Conservation (phyloP, 2,888 invertebrate species). For the Sacculina carcini region DNA sequence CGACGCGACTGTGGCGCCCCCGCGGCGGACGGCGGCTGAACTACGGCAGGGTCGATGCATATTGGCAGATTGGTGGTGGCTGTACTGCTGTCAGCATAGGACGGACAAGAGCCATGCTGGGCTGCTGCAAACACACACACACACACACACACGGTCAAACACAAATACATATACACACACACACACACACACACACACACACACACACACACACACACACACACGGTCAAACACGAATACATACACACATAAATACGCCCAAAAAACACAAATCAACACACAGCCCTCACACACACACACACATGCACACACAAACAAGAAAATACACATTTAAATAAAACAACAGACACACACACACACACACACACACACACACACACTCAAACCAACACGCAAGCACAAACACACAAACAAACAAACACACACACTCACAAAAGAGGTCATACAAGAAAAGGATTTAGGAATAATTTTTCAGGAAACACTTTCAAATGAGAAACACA, state of each 20-base stretch:
- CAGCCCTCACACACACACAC: too few species aligned
- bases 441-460: too few species aligned
- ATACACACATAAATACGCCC: slow-evolving; percentile 17
- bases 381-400: too few species aligned
- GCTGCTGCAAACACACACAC: neutral
- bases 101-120: slow-evolving; percentile 28
- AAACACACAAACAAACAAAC: slow-evolving; percentile 18
- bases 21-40: slow-evolving; percentile 28
- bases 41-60: slow-evolving; percentile 83
- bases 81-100: slow-evolving; percentile 48
- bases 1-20: slow-evolving; percentile 33
- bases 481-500: too few species aligned
- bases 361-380: neutral
- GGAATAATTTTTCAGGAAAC: too few species aligned
- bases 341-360: neutral
- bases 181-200: neutral
- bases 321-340: neutral
- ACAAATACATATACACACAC: neutral
- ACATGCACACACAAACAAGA: neutral
- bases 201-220: neutral
- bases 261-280: too few species aligned
- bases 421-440: neutral
- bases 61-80: slow-evolving; percentile 52
- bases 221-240: neutral
- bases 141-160: slow-evolving; percentile 34